Percentiles rank a stretch among this genome's conserved stretches.
Conservation (phyloP, 2,113 vertebrate species). For the Lycaon pictus region DNA sequence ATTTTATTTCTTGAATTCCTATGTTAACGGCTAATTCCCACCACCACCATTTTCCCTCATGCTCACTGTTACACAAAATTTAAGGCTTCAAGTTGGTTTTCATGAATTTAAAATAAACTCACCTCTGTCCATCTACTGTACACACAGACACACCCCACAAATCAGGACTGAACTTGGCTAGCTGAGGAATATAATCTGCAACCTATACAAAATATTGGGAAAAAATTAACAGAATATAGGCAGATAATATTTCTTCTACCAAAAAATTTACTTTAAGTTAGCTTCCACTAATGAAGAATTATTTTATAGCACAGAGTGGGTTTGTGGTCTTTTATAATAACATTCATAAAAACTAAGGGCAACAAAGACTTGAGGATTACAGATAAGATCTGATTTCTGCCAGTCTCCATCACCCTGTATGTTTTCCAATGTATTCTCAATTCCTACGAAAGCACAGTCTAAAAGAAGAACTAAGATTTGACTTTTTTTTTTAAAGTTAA, state of each 20-base stretch:
- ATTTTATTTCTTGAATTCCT: neutral
- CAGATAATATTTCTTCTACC: constrained; percentile 44
- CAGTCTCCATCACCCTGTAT: neutral
- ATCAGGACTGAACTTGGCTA: constrained; percentile 98
- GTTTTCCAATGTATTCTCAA: neutral
- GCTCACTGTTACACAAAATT: neutral
- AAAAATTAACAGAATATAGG: constrained; percentile 47
- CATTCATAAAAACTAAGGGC: neutral
- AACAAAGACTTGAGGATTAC: constrained; percentile 7
- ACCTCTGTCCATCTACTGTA: constrained; percentile 99
- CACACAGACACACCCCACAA: constrained; percentile 97
- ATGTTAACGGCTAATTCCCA: neutral
- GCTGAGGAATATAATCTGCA: constrained; percentile 98
- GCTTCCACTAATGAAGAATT: neutral
- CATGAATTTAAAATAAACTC: constrained; percentile 70
- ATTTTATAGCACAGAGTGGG: neutral
- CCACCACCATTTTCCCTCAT: neutral
- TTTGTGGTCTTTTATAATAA: neutral
- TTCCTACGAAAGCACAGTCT: neutral
- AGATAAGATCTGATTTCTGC: neutral
- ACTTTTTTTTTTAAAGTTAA: neutral
- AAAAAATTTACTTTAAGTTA: neutral
- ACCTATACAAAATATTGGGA: constrained; percentile 88
- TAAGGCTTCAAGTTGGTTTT: constrained; percentile 24
- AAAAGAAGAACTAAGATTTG: neutral